A percentile compares a stretch with the other conserved stretches of the same genome.
Evolutionary conservation across 1,140 invertebrate species (phyloP).

Genomic region (Akabosia matsudoensis): DNA sequence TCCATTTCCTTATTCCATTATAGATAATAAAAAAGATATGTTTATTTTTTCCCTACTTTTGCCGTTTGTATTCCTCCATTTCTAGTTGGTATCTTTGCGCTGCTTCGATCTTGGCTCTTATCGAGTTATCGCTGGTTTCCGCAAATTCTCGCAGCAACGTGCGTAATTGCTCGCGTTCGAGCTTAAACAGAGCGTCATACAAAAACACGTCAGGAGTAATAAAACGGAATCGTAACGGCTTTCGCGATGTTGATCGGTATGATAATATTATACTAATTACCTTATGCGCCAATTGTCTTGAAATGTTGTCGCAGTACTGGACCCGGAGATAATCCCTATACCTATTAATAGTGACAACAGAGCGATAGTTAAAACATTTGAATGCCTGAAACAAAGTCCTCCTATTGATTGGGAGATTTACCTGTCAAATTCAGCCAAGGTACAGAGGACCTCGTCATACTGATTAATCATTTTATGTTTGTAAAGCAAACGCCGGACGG

Average conservation of each 20-base stretch:
- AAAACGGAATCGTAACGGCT: not conserved
- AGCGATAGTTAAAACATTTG: too few relatives aligned
- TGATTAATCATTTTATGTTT: not conserved
- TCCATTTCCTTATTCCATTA: not conserved
- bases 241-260: not conserved
- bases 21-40: not conserved
- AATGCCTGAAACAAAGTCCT: too few relatives aligned
- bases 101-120: not conserved
- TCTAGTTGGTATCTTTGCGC: not conserved
- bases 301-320: not conserved
- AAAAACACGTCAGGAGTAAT: not conserved
- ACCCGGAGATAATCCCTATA: conserved; percentile 14
- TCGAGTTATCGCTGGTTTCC: not conserved
- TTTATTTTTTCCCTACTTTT: not conserved
- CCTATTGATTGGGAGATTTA: too few relatives aligned
- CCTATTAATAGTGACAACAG: too few relatives aligned
- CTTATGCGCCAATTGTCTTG: not conserved
- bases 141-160: not conserved
- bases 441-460: not conserved
- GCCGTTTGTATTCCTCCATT: too few relatives aligned
- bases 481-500: not conserved
- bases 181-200: not conserved
- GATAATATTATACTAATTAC: not conserved
- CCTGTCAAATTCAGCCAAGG: not conserved
- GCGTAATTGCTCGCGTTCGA: not conserved